Evolutionary conservation across 1,140 invertebrate genomes (phyloP), one percentile per base, ranked within the genome.

Genomic region (Saxidomus purpurata): DNA sequence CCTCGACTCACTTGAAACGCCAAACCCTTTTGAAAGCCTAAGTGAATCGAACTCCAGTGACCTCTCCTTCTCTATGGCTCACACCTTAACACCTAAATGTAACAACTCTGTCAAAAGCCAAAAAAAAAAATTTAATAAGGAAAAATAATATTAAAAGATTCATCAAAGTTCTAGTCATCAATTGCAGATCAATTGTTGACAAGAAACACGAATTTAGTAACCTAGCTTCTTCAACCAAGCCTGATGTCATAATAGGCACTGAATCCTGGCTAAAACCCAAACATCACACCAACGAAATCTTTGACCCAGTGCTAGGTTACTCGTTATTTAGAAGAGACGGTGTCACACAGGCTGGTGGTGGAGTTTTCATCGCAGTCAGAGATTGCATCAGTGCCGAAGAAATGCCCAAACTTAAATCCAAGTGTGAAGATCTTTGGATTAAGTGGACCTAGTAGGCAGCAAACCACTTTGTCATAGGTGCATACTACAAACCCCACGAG

Each of bases 21-120:
- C 69, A 34, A 74, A 74, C n/a, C 69, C 69, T 11, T 74, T n/a
- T n/a, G n/a, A n/a, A n/a, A n/a, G n/a, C n/a, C n/a, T n/a, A n/a
- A n/a, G n/a, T n/a, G n/a, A n/a, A 34, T 74, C 28, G 34, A 36
- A 74, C 69, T 36, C 69, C 69, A 74, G 69, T 36, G 69, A n/a
- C n/a, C n/a, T n/a, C n/a, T n/a, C n/a, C n/a, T n/a, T n/a, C n/a
- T n/a, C n/a, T n/a, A 74, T 40, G 36, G 8, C 11, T 40, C 28
- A 74, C 36, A 11, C n/a, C 69, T 74, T 31, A 22, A 36, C 36
- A 31, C 36, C 69, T 4, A 31, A 74, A 36, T 11, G 28, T 74
- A 74, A 74, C 69, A 74, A 36, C 69, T 8, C 8, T n/a, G 13
- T 9, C 38, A 11, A 74, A 74, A 74, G 28, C 8, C 31, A 11